Percentiles rank a stretch among this genome's conserved stretches.
Conservation (phyloP, 2,113 vertebrate genomes). For the Chloroceryle aenea region DNA sequence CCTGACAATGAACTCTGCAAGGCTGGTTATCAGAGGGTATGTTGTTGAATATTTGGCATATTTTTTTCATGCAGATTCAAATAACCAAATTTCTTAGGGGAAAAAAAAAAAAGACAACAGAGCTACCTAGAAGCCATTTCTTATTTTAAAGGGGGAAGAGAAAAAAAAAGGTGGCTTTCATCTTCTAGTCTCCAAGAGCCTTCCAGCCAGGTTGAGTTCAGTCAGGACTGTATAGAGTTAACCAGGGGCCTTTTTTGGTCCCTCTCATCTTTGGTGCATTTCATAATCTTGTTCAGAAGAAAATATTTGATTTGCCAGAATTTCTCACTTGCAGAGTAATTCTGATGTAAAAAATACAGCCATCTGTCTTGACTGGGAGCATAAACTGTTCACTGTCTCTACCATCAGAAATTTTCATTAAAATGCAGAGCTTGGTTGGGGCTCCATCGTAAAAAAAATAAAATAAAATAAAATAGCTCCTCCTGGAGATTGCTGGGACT, state of each 20-base stretch:
- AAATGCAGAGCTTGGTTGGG: background rate
- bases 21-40: conserved; percentile 78
- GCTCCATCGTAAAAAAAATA: background rate
- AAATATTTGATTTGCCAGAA: background rate
- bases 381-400: background rate
- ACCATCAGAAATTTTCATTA: background rate
- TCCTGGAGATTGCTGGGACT: conserved; percentile 26
- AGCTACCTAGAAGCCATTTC: background rate
- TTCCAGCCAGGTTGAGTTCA: background rate
- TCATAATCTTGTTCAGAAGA: background rate
- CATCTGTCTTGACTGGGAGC: conserved; percentile 14
- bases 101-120: background rate
- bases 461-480: background rate
- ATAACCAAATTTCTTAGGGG: conserved; percentile 9
- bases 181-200: background rate
- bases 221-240: background rate
- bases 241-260: background rate
- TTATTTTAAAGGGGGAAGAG: background rate
- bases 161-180: background rate
- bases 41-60: conserved; percentile 74
- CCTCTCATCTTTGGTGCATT: background rate
- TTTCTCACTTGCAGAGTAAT: background rate
- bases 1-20: conserved; percentile 79
- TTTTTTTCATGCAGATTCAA: conserved; percentile 58
- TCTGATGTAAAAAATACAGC: background rate